Evolutionary conservation across 2,888 invertebrate genomes (phyloP), one percentile per base, ranked within the genome.

Genomic region (Anthrax anthrax): DNA sequence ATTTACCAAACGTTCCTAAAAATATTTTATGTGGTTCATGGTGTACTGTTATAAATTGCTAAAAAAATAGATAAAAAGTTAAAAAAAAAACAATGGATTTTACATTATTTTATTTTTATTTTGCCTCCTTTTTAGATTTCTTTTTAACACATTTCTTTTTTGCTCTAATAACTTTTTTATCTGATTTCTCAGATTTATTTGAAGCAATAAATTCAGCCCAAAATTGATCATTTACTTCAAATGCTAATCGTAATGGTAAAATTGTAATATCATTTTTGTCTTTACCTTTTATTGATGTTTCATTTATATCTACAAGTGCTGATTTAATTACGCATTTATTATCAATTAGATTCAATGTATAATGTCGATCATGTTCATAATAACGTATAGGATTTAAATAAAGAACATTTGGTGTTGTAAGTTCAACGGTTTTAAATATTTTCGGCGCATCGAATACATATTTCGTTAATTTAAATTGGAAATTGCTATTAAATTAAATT

Each of bases 21-120:
- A 39, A 55, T 18, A 51, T 73, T 14, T 54, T 64, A 18, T 73
- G 73, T 60, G 73, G 73, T 8, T 64, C 69, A n/a, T 74, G 73
- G 73, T 65, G 65, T 53, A 70, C 71, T n/a, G 27, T 63, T 16
- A 52, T 57, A 8, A 12, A 12, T 46, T 16, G 43, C n/a, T 43
- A 27, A 43, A 38, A 36, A 27, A n/a, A 37, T 37, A 27, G n/a
- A 42, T 19, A 3, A 18, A 8, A 13, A 2, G 19, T 36, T 36
- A 34, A 36, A 37, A n/a, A 36, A 34, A 37, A 8, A 23, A 42
- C 12, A 5, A 13, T n/a, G 18, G 13, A 36, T 17, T 19, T 34
- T 46, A 14, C 16, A 18, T 44, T 39, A 23, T 14, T 19, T 46
- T 18, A 34, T 23, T 40, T 44, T 39, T 39, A 16, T 40, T 37